Conservation (phyloP, 2,113 vertebrate genomes). For the Panthera uncia region DNA sequence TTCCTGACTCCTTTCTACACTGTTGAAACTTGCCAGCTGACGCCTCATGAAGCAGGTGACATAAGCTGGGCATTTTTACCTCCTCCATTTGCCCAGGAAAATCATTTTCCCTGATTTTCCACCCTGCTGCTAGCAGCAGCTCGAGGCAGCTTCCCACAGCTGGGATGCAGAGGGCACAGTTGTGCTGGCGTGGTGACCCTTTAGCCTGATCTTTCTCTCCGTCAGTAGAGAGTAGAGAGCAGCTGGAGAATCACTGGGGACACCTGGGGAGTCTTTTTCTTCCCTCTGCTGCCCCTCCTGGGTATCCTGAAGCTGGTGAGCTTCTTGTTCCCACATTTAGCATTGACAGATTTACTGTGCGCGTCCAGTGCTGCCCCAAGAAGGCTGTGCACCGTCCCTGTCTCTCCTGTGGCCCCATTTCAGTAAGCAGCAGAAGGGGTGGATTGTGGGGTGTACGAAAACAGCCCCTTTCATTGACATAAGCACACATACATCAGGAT, state of each 20-base stretch:
- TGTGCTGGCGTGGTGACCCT: rapidly evolving
- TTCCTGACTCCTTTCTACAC: not conserved
- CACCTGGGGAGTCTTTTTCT: not conserved
- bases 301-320: too few species aligned
- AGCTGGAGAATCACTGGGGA: not conserved
- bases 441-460: not conserved
- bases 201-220: not conserved
- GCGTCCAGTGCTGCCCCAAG: rapidly evolving
- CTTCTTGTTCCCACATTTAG: not conserved
- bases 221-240: rapidly evolving
- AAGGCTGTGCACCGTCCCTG: not conserved
- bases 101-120: not conserved
- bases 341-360: rapidly evolving
- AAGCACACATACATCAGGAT: not conserved
- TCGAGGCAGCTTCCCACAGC: too few species aligned
- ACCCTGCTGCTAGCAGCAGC: rapidly evolving
- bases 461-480: not conserved
- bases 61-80: rapidly evolving
- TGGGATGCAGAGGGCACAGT: not conserved
- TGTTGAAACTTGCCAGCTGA: not conserved
- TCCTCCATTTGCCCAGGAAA: not conserved
- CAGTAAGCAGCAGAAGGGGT: not conserved
- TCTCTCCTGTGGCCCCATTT: too few species aligned
- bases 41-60: not conserved
- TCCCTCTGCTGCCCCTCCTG: not conserved